Base-by-base conservation (phyloP, 2,113 vertebrate genomes). In the Irena cyanogastra region DNA sequence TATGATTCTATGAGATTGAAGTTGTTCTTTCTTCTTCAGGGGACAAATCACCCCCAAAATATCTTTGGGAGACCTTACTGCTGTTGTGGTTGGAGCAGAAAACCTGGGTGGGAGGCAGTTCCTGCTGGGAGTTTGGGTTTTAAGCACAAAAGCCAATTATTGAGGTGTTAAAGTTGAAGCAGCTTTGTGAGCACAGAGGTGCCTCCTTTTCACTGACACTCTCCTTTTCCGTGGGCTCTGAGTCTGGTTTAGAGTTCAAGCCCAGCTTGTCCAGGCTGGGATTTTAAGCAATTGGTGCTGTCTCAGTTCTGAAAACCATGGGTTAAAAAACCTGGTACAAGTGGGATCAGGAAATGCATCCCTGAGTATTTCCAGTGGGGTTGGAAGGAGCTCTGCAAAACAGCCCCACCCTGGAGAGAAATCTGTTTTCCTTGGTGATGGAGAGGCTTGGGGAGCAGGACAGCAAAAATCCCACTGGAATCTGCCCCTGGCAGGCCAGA, bases 371-470 rank as follows among this genome's bases (percentile, higher is more conserved):
- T 26, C 56, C 6, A 0, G 47, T 12, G 23, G 33, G 44, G 5
- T 15, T 81, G 45, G 54, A 26, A 61, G n/a, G 57, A 68, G 1
- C 28, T 35, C 24, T 28, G 28, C 16, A 10, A 6, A 75, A 6
- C 60, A 27, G 0, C 1, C 4, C 33, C 39, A 2, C 0, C 0
- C 37, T 72, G 23, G 13, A 13, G 23, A 3, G 8, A 27, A 10
- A 33, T 90, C 6, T 0, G 7, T 12, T 81, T 3, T 19, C 26
- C 35, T 69, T 26, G 72, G 18, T 39, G 16, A 16, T 53, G 17
- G 56, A 61, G 35, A 31, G 23, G 26, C 16, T 28, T 28, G 9
- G 0, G 10, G 44, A 81, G 41, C 70, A 52, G 50, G n/a, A 41
- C 3, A 42, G 20, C 9, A 24, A 4, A 37, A 69, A 31, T 19